These are phyloP conservation scores for Nerophis lumbriciformis DNA, from an alignment of 2,113 vertebrate genomes.

Conservation along the genomic window DNA sequence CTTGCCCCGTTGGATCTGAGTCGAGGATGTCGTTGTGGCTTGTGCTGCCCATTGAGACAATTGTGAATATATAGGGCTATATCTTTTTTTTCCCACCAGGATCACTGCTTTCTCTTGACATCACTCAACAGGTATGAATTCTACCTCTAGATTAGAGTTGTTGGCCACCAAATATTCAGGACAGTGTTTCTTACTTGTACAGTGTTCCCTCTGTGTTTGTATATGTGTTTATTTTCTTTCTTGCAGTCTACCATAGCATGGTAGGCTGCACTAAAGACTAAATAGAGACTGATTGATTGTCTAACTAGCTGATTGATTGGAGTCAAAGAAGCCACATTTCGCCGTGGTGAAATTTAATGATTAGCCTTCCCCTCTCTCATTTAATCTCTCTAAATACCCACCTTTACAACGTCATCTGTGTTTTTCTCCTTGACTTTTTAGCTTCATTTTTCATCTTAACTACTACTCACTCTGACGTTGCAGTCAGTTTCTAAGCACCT, in stretches of 20 bases:
- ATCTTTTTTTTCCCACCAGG: no score
- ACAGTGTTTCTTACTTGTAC: neutral
- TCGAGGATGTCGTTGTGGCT: no score
- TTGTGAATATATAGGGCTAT: no score
- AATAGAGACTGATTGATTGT: constrained; percentile 44
- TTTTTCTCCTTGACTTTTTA: constrained; percentile 24
- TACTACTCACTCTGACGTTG: constrained; percentile 4
- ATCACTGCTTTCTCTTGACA: neutral
- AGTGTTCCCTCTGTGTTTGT: neutral
- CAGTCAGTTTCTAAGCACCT: constrained; percentile 43
- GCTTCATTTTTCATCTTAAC: constrained; percentile 16
- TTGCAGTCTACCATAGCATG: neutral
- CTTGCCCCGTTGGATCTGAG: no score
- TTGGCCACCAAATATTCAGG: neutral
- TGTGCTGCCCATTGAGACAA: no score
- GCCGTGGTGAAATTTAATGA: constrained; percentile 51
- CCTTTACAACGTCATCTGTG: constrained; percentile 13
- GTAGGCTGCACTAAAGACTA: neutral
- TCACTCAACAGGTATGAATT: neutral
- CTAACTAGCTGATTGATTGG: constrained; percentile 41
- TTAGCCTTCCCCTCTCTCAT: constrained; percentile 28
- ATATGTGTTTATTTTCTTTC: neutral
- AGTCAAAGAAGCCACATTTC: constrained; percentile 35
- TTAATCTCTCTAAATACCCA: constrained; percentile 14
- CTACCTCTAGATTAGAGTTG: neutral